Evolutionary conservation across 2,797 vertebrate genomes (phyloP), one percentile per base, ranked within the genome.

Genomic region (Tokudaia muenninki): DNA sequence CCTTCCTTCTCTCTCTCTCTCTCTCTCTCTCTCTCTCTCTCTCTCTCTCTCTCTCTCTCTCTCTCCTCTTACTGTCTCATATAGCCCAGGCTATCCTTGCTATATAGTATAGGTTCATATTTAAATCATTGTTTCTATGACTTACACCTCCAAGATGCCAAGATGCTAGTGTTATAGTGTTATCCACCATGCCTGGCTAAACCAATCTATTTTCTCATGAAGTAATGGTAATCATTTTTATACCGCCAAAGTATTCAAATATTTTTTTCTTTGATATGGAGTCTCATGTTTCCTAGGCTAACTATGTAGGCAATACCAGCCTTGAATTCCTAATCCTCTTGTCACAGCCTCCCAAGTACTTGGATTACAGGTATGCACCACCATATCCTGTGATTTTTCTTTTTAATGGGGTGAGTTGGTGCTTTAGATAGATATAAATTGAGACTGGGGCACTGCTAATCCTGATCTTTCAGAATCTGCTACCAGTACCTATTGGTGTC

Each of bases 381-480:
- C 41, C 8, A 65, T 1, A 50, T 21, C 31, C 57, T 63, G 74
- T 24, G 29, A 1, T 17, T 61, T 78, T 61, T n/a, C 2, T 41
- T 91, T 92, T 94, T 55, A 92, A 50, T 72, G n/a, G 59, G 13
- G 78, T 94, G 29, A 88, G n/a, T 19, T 90, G 52, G 19, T 96
- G 83, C 87, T 50, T 55, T 90, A 37, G 19, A 59, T 4, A 65
- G 61, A 59, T 9, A 72, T 22, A 83, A 63, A 77, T 24, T 67
- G 47, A 87, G 83, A 82, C 26, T n/a, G 21, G 0, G 13, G 17
- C 6, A 72, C 57, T 90, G 10, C 81, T 59, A 41, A 79, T 57
- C 63, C 67, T 75, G 74, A 37, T 80, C 26, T 0, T 19, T 55
- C 80, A 84, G 52, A 67, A 52, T 96, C 52, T 87, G 74, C 41